Base-by-base conservation (phyloP, 2,797 vertebrate genomes). In the Syngnathus acus region DNA sequence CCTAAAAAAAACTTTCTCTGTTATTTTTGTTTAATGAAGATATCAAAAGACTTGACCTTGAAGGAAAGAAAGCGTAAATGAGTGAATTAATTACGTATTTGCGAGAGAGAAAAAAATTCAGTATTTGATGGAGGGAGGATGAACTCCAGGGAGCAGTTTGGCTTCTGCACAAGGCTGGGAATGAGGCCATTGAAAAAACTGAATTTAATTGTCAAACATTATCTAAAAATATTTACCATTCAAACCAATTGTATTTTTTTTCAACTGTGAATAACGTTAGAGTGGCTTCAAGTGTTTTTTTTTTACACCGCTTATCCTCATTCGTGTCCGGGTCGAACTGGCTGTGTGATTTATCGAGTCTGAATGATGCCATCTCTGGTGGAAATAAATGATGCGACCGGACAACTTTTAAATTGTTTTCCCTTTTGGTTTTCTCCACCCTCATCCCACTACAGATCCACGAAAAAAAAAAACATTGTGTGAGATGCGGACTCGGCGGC, bases 21-120 rank as follows among this genome's bases (percentile, higher is more conserved):
- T 55, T 57, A 23, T 37, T 26, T 32, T 5, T 16, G 10, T 14
- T 85, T 78, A 82, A 88, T 86, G 78, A 86, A 83, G 84, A 78
- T 77, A 86, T 84, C 82, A 81, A 69, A 72, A 59, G 76, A 72
- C 61, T 38, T 78, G 85, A 86, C 86, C 88, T 90, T 85, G 84
- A 84, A 80, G 71, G 67, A 63, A 81, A 76, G 73, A 65, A 66
- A 80, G 86, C 75, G 83, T 78, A 80, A 82, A 80, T 72, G 74
- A 80, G 77, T 73, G 69, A 73, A 84, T 86, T 80, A 78, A 83
- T 84, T 77, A 79, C 68, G 50, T 71, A 66, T 50, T 62, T 70
- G 64, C 26, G 66, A 68, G 23, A 3, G 3, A 32, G 4, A 32
- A 32, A 32, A 26, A 71, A 74, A 43, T 50, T 64, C 66, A 63